Evolutionary conservation across 2,797 vertebrate species (phyloP).

Genomic region (Leucoraja ocellata): DNA sequence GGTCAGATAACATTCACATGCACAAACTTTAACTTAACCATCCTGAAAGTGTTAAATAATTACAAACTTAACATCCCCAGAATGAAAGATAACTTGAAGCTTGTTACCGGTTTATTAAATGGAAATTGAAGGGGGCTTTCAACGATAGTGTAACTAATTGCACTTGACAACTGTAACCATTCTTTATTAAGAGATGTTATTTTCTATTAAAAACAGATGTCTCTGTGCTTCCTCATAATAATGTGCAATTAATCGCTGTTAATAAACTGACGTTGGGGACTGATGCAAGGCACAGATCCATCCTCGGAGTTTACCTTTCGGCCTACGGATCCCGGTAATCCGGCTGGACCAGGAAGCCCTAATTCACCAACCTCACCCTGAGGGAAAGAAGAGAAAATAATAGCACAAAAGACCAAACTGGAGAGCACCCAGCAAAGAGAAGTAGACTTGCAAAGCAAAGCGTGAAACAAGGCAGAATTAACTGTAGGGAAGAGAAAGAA

Average conservation of each 20-base stretch:
- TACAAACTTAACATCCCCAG: not conserved
- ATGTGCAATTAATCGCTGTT: not conserved
- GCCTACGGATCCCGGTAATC: conserved; percentile 61
- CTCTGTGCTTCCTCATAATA: not conserved
- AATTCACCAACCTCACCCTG: conserved; percentile 55
- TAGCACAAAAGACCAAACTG: not conserved
- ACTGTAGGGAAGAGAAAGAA: not conserved
- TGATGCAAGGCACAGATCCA: not conserved
- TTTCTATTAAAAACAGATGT: not conserved
- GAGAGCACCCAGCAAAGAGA: conserved; percentile 43
- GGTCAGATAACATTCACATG: not conserved
- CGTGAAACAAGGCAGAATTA: not conserved
- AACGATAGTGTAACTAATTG: not conserved
- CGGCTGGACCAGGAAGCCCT: conserved; percentile 51
- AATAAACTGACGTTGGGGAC: not conserved
- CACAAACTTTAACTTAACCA: not conserved
- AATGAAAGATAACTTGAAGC: not conserved
- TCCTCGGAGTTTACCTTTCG: conserved; percentile 55
- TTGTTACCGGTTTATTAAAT: not conserved
- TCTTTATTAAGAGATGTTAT: not conserved
- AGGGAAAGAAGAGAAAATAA: conserved; percentile 41
- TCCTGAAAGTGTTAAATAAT: not conserved
- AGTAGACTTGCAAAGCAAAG: conserved; percentile 2
- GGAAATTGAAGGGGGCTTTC: not conserved
- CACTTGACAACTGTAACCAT: not conserved